These are phyloP conservation scores for Chymomyza costata DNA, from an alignment of 1,140 invertebrate species.

Conservation along the genomic window DNA sequence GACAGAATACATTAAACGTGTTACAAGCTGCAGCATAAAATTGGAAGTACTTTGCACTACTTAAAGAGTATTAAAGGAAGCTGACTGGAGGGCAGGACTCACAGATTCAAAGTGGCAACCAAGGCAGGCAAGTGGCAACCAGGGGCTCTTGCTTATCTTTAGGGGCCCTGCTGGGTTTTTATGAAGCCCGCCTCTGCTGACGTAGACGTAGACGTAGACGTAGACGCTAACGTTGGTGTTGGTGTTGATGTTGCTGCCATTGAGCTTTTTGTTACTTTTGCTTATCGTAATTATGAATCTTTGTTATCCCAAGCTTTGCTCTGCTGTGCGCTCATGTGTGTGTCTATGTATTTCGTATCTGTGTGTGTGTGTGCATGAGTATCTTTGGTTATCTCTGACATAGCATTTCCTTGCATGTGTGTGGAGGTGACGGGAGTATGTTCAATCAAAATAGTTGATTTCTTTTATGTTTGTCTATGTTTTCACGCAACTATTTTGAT, in stretches of 20 bases:
- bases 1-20: too few relatives aligned
- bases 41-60: too few relatives aligned
- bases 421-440: slow-evolving; percentile 17
- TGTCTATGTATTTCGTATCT: not conserved
- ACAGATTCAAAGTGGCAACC: not conserved
- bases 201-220: too few relatives aligned
- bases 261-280: slow-evolving; percentile 16
- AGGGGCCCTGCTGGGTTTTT: too few relatives aligned
- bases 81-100: too few relatives aligned
- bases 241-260: not conserved
- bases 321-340: too few relatives aligned
- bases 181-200: too few relatives aligned
- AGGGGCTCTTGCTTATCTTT: slow-evolving; percentile 49
- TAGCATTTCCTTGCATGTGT: too few relatives aligned
- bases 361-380: slow-evolving; percentile 1
- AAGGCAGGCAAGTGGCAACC: slow-evolving; percentile 27
- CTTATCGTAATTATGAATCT: slow-evolving; percentile 60
- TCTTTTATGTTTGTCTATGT: slow-evolving; percentile 26
- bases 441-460: slow-evolving; percentile 53
- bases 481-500: slow-evolving; percentile 29
- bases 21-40: too few relatives aligned
- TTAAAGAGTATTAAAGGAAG: too few relatives aligned
- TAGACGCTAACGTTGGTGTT: too few relatives aligned
- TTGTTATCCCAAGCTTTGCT: slow-evolving; percentile 28
- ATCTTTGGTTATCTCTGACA: not conserved